phyloP scores from a whole-genome alignment of 2,888 invertebrate species.

The Lasioglossum oenotherae region DNA sequence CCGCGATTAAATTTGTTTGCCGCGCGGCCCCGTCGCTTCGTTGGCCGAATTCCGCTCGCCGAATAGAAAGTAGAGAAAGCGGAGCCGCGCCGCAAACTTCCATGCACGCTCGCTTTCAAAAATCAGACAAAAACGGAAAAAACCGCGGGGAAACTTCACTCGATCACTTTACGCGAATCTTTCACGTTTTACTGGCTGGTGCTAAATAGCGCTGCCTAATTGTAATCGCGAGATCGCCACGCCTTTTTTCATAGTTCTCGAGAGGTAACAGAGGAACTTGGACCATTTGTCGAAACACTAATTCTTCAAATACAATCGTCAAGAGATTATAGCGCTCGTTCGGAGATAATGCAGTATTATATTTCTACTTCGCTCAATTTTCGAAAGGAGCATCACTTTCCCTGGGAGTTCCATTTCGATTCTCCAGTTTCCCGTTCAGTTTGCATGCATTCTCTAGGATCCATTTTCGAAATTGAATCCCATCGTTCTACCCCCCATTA shows the following conservation, averaged over 20 bases:
- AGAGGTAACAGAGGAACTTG: too few species aligned
- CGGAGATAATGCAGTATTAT: background rate
- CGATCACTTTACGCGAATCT: background rate
- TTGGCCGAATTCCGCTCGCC: conserved; percentile 11
- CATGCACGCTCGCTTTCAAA: background rate
- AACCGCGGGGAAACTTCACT: background rate
- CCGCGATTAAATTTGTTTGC: conserved; percentile 68
- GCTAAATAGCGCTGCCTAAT: background rate
- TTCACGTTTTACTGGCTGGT: background rate
- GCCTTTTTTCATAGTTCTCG: too few species aligned
- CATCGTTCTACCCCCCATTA: conserved; percentile 42
- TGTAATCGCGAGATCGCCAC: too few species aligned
- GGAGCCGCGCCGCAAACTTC: background rate
- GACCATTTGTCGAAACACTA: too few species aligned
- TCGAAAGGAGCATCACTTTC: background rate
- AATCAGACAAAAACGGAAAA: background rate
- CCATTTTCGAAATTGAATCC: conserved; percentile 67
- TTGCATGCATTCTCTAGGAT: background rate
- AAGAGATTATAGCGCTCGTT: background rate
- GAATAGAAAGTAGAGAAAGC: conserved; percentile 28
- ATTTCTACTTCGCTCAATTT: background rate
- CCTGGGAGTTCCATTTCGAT: background rate
- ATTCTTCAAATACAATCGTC: background rate
- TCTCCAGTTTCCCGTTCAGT: conserved; percentile 7
- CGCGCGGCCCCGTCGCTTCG: conserved; percentile 25